Percentiles rank a stretch among this genome's conserved stretches.
phyloP scores from a whole-genome alignment of 2,888 invertebrate genomes.

The Scotopteryx bipunctaria region DNA sequence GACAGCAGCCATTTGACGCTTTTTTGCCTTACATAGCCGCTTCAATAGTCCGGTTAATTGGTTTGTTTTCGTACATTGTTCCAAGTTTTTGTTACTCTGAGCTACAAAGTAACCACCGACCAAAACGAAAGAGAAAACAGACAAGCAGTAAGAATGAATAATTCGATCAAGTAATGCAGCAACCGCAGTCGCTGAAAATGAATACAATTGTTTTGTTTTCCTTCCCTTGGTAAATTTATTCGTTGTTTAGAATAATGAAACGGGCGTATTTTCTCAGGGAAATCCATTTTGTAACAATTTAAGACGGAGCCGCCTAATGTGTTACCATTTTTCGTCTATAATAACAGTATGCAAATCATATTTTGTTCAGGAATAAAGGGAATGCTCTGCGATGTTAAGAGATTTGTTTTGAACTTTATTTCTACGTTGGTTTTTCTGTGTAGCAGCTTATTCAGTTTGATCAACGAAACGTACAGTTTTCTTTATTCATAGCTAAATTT shows the following conservation, averaged over 20 bases:
- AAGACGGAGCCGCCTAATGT: slow-evolving; percentile 71
- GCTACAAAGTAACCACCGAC: slow-evolving; percentile 35
- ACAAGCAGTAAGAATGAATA: slow-evolving; percentile 64
- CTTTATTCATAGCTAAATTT: slow-evolving; percentile 10
- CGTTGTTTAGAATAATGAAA: slow-evolving; percentile 80
- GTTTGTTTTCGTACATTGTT: slow-evolving; percentile 58
- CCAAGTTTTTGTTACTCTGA: slow-evolving; percentile 40
- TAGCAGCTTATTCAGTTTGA: slow-evolving; percentile 27
- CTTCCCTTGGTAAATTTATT: slow-evolving; percentile 78
- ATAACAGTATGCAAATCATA: slow-evolving; percentile 65
- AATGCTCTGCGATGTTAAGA: slow-evolving; percentile 30
- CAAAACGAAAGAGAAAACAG: slow-evolving; percentile 46
- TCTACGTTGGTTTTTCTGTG: too few species aligned
- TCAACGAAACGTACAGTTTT: slow-evolving; percentile 16
- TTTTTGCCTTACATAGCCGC: slow-evolving; percentile 62
- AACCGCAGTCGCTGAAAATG: slow-evolving; percentile 74
- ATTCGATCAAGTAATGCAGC: slow-evolving; percentile 77
- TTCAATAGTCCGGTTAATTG: slow-evolving; percentile 65
- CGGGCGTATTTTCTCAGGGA: slow-evolving; percentile 72
- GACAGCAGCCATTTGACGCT: slow-evolving; percentile 72
- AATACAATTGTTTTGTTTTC: slow-evolving; percentile 81
- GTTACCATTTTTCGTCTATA: slow-evolving; percentile 74
- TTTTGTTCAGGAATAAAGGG: slow-evolving; percentile 37
- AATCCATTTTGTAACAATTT: slow-evolving; percentile 79
- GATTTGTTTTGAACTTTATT: slow-evolving; percentile 27